These are phyloP conservation scores for Castor canadensis DNA, from an alignment of 2,113 vertebrate species.

Conservation along the genomic window DNA sequence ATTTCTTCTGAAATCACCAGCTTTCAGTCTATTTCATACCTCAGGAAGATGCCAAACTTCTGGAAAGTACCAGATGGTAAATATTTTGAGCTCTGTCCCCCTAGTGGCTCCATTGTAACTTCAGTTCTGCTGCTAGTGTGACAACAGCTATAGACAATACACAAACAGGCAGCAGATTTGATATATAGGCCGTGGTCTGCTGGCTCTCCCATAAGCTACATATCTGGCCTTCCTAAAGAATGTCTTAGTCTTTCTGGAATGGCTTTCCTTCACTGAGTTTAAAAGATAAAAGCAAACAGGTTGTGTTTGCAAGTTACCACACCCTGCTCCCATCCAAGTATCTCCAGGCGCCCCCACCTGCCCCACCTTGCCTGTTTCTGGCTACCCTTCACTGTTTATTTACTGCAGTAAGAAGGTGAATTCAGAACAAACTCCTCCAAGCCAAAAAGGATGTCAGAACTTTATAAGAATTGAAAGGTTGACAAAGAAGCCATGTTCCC, in stretches of 20 bases:
- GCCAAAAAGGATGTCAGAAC: background rate
- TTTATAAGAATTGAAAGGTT: constrained; percentile 2
- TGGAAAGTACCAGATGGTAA: background rate
- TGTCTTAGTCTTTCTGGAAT: background rate
- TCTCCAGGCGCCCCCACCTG: fast-evolving
- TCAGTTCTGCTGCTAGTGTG: background rate
- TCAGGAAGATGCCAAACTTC: background rate
- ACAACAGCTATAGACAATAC: background rate
- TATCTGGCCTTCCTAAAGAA: background rate
- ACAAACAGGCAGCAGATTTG: background rate
- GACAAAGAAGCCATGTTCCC: background rate
- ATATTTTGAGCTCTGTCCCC: background rate
- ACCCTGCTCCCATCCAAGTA: too few relatives aligned
- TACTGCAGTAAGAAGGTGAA: background rate
- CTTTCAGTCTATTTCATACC: background rate
- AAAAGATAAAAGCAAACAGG: background rate
- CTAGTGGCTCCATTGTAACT: background rate
- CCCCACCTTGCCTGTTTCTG: background rate
- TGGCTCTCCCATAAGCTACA: background rate
- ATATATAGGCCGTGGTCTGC: background rate
- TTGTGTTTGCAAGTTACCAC: background rate
- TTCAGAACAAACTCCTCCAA: background rate
- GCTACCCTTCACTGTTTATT: background rate
- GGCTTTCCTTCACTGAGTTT: background rate
- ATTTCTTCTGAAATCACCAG: background rate